A percentile compares a stretch with the other conserved stretches of the same genome.
These are phyloP conservation scores for Syngnathus rostellatus DNA, from an alignment of 2,797 vertebrate genomes.

Conservation along the genomic window DNA sequence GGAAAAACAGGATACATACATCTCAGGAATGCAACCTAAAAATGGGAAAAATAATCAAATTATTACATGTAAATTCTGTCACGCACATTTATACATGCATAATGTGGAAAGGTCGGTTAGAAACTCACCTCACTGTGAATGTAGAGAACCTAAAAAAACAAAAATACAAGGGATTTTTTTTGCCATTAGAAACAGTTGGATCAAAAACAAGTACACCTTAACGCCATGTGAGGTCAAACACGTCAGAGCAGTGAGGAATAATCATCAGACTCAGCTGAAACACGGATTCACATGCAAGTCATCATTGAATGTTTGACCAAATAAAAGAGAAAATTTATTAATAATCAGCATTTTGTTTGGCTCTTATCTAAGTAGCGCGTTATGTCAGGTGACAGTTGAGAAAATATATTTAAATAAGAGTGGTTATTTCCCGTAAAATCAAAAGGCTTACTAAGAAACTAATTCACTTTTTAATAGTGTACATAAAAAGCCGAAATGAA, in stretches of 20 bases:
- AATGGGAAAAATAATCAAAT: background rate
- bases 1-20: background rate
- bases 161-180: background rate
- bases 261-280: slow-evolving; percentile 70
- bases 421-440: no score
- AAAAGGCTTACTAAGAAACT: background rate
- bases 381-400: background rate
- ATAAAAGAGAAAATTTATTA: background rate
- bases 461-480: background rate
- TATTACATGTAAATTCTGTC: background rate
- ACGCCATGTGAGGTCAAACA: slow-evolving; percentile 39
- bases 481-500: background rate
- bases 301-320: slow-evolving; percentile 59
- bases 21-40: background rate
- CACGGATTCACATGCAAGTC: slow-evolving; percentile 71
- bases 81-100: background rate
- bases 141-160: background rate
- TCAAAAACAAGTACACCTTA: background rate
- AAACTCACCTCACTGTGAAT: background rate
- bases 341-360: background rate
- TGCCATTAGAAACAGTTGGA: background rate
- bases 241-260: slow-evolving; percentile 61
- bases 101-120: background rate
- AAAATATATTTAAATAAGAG: background rate
- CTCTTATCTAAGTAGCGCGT: background rate